Evolutionary conservation across 2,888 invertebrate species (phyloP).

Genomic region (Philonicus albiceps): DNA sequence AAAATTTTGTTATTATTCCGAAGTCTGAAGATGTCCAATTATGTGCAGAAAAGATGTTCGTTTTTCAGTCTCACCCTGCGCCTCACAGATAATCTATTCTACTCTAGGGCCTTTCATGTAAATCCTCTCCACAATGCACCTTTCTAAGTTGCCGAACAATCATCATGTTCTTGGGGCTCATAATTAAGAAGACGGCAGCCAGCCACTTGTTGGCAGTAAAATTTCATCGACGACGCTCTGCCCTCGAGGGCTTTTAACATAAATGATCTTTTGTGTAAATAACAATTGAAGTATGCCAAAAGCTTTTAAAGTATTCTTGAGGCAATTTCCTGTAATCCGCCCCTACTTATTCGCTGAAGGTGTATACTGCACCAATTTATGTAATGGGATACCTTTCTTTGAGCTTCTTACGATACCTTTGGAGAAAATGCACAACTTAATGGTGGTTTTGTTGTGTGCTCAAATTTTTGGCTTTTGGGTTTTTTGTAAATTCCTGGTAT

Average conservation of each 20-base stretch:
- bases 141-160: conserved; percentile 44
- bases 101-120: conserved; percentile 38
- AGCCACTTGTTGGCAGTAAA: conserved; percentile 29
- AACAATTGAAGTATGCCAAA: conserved; percentile 27
- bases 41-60: conserved; percentile 24
- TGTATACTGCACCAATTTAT: conserved; percentile 14
- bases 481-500: neutral
- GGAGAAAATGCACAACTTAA: neutral
- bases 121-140: conserved; percentile 40
- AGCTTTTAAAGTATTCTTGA: conserved; percentile 23
- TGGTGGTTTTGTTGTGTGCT: neutral
- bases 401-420: neutral
- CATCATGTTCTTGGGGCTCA: conserved; percentile 23
- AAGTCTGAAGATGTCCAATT: conserved; percentile 23
- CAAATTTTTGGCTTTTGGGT: neutral
- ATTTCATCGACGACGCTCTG: conserved; percentile 27
- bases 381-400: conserved; percentile 3
- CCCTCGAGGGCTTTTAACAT: conserved; percentile 32
- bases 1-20: neutral
- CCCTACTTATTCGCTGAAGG: neutral
- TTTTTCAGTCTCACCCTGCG: conserved; percentile 6
- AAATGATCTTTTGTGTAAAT: conserved; percentile 35
- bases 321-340: conserved; percentile 17
- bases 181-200: conserved; percentile 9
- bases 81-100: conserved; percentile 13